Conservation (phyloP, 23 tunicate species). For the Styela plicata region DNA sequence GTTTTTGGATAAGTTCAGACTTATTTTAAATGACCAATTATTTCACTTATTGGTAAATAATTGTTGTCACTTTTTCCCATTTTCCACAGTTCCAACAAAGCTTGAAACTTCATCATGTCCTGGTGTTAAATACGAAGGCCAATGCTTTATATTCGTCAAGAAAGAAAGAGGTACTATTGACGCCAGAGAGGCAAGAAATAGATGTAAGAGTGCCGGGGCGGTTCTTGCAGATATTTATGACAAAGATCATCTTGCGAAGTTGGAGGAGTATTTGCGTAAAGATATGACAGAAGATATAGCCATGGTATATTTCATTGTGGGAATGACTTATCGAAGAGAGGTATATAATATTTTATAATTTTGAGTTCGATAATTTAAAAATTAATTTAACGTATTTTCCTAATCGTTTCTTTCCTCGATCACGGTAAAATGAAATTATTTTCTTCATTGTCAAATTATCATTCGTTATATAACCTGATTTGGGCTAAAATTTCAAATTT, state of each 20-base stretch:
- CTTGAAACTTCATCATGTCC: not conserved
- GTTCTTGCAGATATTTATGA: not conserved
- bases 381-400: too few species aligned
- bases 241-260: not conserved
- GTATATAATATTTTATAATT: not conserved
- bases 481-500: too few species aligned
- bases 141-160: not conserved
- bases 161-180: not conserved
- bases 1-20: too few species aligned
- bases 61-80: too few species aligned
- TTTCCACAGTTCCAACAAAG: not conserved
- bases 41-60: too few species aligned
- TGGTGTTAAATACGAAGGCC: not conserved
- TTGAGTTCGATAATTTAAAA: not conserved
- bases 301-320: not conserved
- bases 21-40: too few species aligned
- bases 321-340: constrained; percentile 4
- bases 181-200: not conserved
- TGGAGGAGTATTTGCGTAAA: not conserved
- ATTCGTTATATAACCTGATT: too few species aligned
- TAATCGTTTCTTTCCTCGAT: too few species aligned
- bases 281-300: not conserved
- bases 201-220: not conserved
- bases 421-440: too few species aligned
- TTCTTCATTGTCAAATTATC: too few species aligned